Percentiles rank a stretch among this genome's conserved stretches.
These are phyloP conservation scores for Bradypodion pumilum DNA, from an alignment of 2,797 vertebrate genomes.

Conservation along the genomic window DNA sequence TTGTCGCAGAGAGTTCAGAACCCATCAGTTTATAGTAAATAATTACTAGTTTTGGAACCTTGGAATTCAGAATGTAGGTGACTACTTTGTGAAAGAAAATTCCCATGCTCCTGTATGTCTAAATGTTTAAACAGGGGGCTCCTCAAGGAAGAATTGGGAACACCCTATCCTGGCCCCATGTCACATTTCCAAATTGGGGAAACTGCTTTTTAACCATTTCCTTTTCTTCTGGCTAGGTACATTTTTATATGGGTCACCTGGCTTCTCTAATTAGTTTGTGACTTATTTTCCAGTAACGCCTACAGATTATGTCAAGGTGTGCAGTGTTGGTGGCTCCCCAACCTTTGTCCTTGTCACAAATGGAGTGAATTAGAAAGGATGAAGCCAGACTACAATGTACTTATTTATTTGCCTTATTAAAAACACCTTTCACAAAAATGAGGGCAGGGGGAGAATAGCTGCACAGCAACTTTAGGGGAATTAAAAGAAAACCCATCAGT, in stretches of 20 bases:
- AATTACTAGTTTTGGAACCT: neutral
- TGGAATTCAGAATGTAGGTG: neutral
- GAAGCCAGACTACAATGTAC: neutral
- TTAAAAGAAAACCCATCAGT: neutral
- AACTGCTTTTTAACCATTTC: conserved; percentile 20
- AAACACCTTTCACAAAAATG: conserved; percentile 21
- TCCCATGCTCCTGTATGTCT: neutral
- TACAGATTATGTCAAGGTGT: conserved; percentile 24
- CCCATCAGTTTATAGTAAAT: no score
- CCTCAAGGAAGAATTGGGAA: neutral
- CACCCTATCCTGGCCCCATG: neutral
- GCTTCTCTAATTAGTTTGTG: conserved; percentile 14
- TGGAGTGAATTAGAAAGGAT: conserved; percentile 11
- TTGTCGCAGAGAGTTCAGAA: no score
- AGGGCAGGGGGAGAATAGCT: neutral
- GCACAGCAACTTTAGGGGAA: neutral
- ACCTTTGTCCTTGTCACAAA: conserved; percentile 4
- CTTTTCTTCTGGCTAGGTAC: conserved; percentile 19
- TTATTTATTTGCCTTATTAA: conserved; percentile 24
- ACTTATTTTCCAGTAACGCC: neutral
- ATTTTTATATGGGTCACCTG: conserved; percentile 32
- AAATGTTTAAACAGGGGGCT: neutral
- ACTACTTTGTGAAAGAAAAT: neutral
- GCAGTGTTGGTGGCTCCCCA: neutral
- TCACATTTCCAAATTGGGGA: neutral